phyloP scores from a whole-genome alignment of 2,113 vertebrate genomes.

The Myiagra hebetior region DNA sequence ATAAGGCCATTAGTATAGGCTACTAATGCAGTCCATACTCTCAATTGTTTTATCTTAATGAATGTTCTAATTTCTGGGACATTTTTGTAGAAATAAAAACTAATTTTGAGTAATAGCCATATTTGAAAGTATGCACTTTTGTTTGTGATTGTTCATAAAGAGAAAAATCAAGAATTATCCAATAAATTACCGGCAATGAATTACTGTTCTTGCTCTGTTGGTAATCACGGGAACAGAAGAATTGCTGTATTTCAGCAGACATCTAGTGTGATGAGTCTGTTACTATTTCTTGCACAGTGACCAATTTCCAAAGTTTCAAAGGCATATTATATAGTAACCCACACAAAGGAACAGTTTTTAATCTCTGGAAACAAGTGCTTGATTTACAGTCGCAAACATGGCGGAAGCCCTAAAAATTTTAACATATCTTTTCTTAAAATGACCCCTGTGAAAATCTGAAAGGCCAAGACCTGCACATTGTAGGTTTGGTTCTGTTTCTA shows the following conservation, averaged over 20 bases:
- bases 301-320: neutral
- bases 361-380: neutral
- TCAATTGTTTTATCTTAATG: neutral
- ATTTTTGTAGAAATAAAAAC: neutral
- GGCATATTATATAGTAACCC: neutral
- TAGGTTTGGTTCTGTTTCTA: neutral
- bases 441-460: neutral
- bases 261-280: neutral
- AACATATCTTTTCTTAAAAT: neutral
- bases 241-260: neutral
- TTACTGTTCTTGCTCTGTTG: neutral
- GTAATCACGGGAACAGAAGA: neutral
- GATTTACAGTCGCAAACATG: neutral
- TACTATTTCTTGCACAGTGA: neutral
- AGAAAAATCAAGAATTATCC: neutral
- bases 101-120: neutral
- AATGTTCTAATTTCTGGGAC: neutral
- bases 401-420: neutral
- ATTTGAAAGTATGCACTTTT: neutral
- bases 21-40: neutral
- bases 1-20: neutral
- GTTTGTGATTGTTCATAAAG: neutral
- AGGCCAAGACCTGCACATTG: neutral
- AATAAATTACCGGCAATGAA: neutral
- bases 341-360: neutral